A percentile compares a stretch with the other conserved stretches of the same genome.
Evolutionary conservation across 2,797 vertebrate species (phyloP).

Genomic region (Poeciliopsis paucimaculata): DNA sequence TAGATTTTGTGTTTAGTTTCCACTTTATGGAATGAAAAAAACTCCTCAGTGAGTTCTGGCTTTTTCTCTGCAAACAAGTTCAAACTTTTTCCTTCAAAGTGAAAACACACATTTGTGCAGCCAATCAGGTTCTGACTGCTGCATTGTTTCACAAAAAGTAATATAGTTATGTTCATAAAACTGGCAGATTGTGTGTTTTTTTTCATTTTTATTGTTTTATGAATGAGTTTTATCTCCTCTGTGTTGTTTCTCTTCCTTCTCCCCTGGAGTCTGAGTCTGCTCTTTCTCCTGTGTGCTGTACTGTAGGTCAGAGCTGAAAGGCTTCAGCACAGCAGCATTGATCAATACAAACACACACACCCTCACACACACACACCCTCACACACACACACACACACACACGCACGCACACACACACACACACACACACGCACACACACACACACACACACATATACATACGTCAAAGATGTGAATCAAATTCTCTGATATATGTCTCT

Average conservation of each 20-base stretch:
- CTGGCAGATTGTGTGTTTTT: constrained; percentile 6
- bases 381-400: constrained; percentile 12
- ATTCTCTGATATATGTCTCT: not conserved
- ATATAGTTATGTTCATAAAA: not conserved
- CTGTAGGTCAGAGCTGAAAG: constrained; percentile 52
- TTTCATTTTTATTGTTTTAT: not conserved
- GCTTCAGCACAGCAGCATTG: constrained; percentile 33
- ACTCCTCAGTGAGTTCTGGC: constrained; percentile 36
- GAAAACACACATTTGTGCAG: constrained; percentile 44
- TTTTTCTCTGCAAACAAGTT: constrained; percentile 16
- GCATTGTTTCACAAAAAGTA: constrained; percentile 5
- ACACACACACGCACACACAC: constrained; percentile 12
- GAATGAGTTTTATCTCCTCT: not conserved
- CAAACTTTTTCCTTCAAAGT: constrained; percentile 29
- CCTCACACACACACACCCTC: constrained; percentile 17
- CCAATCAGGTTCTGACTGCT: constrained; percentile 30
- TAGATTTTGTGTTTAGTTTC: too few relatives aligned
- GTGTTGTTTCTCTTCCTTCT: constrained; percentile 3
- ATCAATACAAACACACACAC: constrained; percentile 35
- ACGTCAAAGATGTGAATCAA: constrained; percentile 29
- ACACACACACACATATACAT: constrained; percentile 20
- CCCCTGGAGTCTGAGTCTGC: constrained; percentile 17
- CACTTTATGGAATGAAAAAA: constrained; percentile 16
- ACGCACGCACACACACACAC: constrained; percentile 12
- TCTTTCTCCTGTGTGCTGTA: constrained; percentile 25